Percentiles rank a stretch among this genome's conserved stretches.
Evolutionary conservation across 2,888 invertebrate genomes (phyloP).

Genomic region (Apamea crenata): DNA sequence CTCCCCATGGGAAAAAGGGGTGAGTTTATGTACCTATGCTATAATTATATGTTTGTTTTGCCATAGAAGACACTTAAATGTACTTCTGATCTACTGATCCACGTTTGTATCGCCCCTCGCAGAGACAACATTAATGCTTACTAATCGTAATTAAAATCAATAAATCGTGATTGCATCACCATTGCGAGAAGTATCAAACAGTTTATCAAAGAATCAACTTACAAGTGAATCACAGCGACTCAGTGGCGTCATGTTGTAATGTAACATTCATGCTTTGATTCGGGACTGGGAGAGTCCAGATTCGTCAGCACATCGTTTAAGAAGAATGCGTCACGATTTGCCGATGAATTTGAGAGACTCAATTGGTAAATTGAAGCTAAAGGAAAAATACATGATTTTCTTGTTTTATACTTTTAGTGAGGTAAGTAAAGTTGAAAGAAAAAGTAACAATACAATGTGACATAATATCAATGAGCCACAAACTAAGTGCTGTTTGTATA

Average conservation of each 20-base stretch:
- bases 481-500: neutral
- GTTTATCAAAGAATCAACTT: conserved; percentile 37
- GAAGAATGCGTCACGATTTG: conserved; percentile 28
- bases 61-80: neutral
- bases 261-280: conserved; percentile 31
- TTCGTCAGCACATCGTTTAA: conserved; percentile 44
- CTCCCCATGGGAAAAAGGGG: neutral
- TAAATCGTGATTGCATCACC: conserved; percentile 22
- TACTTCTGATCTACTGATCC: neutral
- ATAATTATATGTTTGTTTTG: neutral
- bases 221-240: conserved; percentile 47
- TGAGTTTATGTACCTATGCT: neutral
- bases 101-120: neutral
- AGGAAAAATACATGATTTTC: neutral
- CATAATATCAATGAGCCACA: too few relatives aligned
- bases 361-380: neutral
- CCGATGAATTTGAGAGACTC: neutral
- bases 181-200: conserved; percentile 16
- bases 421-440: neutral
- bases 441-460: neutral
- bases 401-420: neutral
- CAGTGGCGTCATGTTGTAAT: conserved; percentile 35
- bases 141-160: conserved; percentile 26
- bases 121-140: neutral
- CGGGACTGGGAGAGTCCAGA: conserved; percentile 19